Conservation (phyloP, 2,888 invertebrate genomes). For the Machimus atricapillus region DNA sequence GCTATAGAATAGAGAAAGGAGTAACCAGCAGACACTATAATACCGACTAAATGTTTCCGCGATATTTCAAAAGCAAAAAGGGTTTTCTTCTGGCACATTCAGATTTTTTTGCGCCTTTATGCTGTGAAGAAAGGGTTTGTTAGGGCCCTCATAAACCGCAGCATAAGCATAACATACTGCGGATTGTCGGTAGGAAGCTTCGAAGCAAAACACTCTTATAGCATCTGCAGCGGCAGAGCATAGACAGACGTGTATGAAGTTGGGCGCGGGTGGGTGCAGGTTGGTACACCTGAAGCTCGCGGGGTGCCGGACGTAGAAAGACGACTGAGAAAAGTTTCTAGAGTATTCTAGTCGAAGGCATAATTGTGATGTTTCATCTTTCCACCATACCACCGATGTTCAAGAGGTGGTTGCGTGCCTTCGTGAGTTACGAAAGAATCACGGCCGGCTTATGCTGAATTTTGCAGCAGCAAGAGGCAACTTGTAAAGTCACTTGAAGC, state of each 20-base stretch:
- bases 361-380: background rate
- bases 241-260: background rate
- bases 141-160: background rate
- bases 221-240: background rate
- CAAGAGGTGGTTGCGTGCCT: background rate
- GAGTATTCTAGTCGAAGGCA: background rate
- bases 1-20: background rate
- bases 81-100: background rate
- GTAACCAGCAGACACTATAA: background rate
- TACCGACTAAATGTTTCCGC: constrained; percentile 12
- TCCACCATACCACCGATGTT: background rate
- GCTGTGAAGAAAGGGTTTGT: background rate
- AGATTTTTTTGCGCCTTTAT: constrained; percentile 1
- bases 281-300: no score
- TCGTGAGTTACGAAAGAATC: background rate
- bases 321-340: background rate
- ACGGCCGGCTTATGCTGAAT: background rate
- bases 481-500: background rate
- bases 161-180: background rate
- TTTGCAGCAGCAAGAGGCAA: background rate
- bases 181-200: background rate
- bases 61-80: background rate
- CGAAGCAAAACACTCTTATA: background rate
- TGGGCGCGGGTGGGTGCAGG: background rate
- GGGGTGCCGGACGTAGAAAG: background rate